Evolutionary conservation across 1,140 invertebrate species (phyloP), one percentile per base, ranked within the genome.

Genomic region (Kradibia gibbosae): DNA sequence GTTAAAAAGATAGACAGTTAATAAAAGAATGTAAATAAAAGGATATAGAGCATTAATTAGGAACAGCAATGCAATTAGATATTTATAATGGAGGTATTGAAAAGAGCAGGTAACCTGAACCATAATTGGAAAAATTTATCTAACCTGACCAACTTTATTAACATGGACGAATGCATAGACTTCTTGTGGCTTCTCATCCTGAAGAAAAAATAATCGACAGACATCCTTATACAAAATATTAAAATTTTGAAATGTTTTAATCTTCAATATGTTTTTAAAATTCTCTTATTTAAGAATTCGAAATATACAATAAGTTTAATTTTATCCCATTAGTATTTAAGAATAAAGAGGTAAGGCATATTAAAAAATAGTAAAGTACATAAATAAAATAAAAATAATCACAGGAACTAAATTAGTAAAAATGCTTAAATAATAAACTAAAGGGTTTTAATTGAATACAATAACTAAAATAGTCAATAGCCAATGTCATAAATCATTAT

Each of bases 121-220:
- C 36, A 78, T 55, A 74, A 79, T 55, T 82, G 57, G 20, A 53
- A 39, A 78, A 82, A 82, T 70, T 85, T 87, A 85, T 91, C 92
- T 93, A 92, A 94, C 94, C 93, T 94, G 93, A 85, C 92, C 92
- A 85, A 94, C 92, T 91, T 93, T 92, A 91, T 93, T 93, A 92
- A 94, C 91, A 93, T 93, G 93, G 91, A 94, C 92, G 85, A 94
- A 93, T 83, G 93, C 93, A 90, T 93, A 91, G 86, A 94, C 89
- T 91, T 94, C 93, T 90, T 93, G 93, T 87, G 85, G 86, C 89
- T 94, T 92, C 85, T 93, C 91, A 88, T 93, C 93, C 93, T 94
- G 92, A 91, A 91, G 87, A 92, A 91, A 88, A 91, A 92, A 92
- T 89, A 92, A 89, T 89, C 76, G 87, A 48, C 25, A 71, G 11